Base-by-base conservation (phyloP, 2,797 vertebrate species). In the Florisuga fusca region DNA sequence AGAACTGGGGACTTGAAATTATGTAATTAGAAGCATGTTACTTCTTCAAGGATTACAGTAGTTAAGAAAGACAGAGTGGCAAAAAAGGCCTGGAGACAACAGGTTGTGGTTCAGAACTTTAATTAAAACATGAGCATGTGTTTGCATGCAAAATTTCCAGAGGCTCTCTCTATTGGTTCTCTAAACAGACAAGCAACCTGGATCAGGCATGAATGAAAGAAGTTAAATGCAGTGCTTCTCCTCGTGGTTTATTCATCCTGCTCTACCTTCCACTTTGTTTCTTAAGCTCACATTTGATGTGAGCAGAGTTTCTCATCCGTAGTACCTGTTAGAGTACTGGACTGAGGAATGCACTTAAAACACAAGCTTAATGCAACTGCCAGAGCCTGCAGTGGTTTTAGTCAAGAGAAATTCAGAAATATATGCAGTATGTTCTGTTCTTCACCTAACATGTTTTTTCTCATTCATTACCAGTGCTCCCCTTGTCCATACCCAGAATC, bases 1-100 rank as follows among this genome's bases (percentile, higher is more conserved):
- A 92, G 85, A 92, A 96, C 69, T 61, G 43, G 68, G 57, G 58
- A 83, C 54, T 75, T 94, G 87, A 89, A 61, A 21, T 81, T 93
- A 41, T 87, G 62, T 43, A 80, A 81, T 77, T 23, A 89, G n/a
- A 84, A 64, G 29, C 27, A 38, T 51, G 18, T 68, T 93, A 84
- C 58, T 55, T 23, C 81, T 92, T 59, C 51, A 92, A 67, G 41
- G 72, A 74, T 74, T 81, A 34, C 57, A 89, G 71, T 51, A 75
- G 71, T 68, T 50, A 89, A 87, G 90, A 93, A 84, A 71, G 22
- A 76, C 8, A 58, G 31, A 83, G 23, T 10, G 6, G 16, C 13
- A 36, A 23, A 74, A 73, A 62, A 81, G 6, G 4, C 12, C 27
- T 59, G 45, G 10, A 59, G 6, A 53, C 31, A 17, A 57, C 16